These are phyloP conservation scores for Sander vitreus DNA, from an alignment of 2,113 vertebrate species.

Conservation along the genomic window DNA sequence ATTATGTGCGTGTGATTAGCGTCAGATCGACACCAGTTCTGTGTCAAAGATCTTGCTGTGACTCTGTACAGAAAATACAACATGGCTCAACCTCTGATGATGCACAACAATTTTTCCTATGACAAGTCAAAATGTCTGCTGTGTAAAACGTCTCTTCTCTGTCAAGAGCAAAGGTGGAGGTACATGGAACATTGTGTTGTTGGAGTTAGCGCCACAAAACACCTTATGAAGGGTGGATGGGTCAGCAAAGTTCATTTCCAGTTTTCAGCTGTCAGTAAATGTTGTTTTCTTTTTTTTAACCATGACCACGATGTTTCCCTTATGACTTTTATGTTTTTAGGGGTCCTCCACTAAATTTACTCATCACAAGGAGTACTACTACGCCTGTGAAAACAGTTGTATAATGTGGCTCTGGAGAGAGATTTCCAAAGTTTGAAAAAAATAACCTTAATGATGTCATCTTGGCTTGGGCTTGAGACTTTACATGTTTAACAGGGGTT, in stretches of 20 bases:
- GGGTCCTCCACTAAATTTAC: not conserved
- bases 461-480: not conserved
- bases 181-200: too few species aligned
- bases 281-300: not conserved
- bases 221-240: not conserved
- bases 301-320: not conserved
- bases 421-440: not conserved
- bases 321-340: too few species aligned
- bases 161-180: not conserved
- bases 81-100: not conserved
- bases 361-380: not conserved
- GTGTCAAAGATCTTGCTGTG: not conserved
- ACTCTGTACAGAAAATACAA: not conserved
- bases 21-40: not conserved
- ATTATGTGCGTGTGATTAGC: not conserved
- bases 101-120: not conserved
- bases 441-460: not conserved
- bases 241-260: not conserved
- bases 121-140: not conserved
- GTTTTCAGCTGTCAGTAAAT: not conserved
- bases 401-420: not conserved
- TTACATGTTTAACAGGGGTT: too few species aligned
- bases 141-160: not conserved
- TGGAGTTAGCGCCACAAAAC: not conserved
- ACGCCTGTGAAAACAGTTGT: not conserved